phyloP scores from a whole-genome alignment of 37 sponge, comb jelly and placozoan genomes.

The Crambe crambe region DNA sequence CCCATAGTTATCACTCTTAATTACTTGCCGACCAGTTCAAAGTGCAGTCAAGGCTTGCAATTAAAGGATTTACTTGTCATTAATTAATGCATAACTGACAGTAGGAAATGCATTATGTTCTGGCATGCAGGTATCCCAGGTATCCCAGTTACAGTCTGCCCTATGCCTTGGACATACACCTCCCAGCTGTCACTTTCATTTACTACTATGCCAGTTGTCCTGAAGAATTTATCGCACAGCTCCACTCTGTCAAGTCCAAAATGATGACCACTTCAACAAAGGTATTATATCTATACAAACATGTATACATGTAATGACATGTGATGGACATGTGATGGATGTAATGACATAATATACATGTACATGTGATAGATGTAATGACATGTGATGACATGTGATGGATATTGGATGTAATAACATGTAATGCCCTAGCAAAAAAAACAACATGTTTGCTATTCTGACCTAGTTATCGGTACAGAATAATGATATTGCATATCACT shows the following conservation, averaged over 20 bases:
- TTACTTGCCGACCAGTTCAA: too few species aligned
- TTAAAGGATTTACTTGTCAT: too few species aligned
- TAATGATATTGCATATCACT: too few species aligned
- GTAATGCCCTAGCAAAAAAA: background rate
- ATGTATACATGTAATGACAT: too few species aligned
- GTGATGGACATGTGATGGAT: background rate
- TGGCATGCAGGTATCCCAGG: conserved; percentile 14
- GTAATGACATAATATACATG: background rate
- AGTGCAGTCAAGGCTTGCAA: too few species aligned
- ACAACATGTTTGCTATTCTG: background rate
- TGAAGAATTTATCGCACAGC: conserved; percentile 40
- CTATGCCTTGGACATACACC: conserved; percentile 63
- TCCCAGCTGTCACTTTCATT: conserved; percentile 43
- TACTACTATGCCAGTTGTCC: conserved; percentile 41
- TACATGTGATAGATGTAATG: background rate
- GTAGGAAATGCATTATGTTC: too few species aligned
- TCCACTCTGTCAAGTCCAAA: conserved; percentile 56
- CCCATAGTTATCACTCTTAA: too few species aligned
- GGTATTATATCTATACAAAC: too few species aligned
- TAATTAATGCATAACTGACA: too few species aligned
- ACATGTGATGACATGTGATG: background rate
- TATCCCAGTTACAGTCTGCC: conserved; percentile 35
- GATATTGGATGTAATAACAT: background rate
- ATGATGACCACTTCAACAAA: conserved; percentile 22
- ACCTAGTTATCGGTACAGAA: background rate